Conservation (phyloP, 2,797 vertebrate genomes). For the Gymnothorax reevesii region DNA sequence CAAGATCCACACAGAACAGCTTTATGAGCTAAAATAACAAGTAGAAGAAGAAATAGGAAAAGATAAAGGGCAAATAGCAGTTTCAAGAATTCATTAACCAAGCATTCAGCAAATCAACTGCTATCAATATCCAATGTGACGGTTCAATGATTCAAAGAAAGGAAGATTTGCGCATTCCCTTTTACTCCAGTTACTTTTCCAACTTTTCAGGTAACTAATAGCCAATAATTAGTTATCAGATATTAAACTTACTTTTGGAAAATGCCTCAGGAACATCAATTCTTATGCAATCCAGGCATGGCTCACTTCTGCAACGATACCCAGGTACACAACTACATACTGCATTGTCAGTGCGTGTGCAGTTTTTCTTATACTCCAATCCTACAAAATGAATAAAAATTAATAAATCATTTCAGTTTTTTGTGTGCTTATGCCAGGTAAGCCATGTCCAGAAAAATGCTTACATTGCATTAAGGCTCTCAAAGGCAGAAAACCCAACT, state of each 20-base stretch:
- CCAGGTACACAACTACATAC: slow-evolving; percentile 63
- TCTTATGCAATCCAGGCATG: slow-evolving; percentile 51
- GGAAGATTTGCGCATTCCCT: not conserved
- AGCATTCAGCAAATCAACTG: too few species aligned
- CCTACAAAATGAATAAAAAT: slow-evolving; percentile 43
- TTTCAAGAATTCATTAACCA: not conserved
- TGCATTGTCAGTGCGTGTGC: slow-evolving; percentile 36
- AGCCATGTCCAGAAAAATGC: not conserved
- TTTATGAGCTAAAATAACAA: not conserved
- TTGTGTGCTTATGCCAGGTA: not conserved
- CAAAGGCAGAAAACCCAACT: not conserved
- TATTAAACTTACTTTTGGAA: not conserved
- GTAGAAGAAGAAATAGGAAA: not conserved
- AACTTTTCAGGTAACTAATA: not conserved
- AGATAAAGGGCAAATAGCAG: not conserved
- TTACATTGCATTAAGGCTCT: not conserved
- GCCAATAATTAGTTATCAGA: not conserved
- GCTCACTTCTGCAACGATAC: slow-evolving; percentile 44
- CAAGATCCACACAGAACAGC: not conserved
- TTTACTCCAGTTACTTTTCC: not conserved
- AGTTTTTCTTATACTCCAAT: slow-evolving; percentile 41
- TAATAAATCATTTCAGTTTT: not conserved
- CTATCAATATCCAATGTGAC: not conserved
- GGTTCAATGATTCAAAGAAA: not conserved
- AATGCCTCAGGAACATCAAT: not conserved